phyloP scores from a whole-genome alignment of 1,140 invertebrate genomes.

The Rhopalosiphum padi region DNA sequence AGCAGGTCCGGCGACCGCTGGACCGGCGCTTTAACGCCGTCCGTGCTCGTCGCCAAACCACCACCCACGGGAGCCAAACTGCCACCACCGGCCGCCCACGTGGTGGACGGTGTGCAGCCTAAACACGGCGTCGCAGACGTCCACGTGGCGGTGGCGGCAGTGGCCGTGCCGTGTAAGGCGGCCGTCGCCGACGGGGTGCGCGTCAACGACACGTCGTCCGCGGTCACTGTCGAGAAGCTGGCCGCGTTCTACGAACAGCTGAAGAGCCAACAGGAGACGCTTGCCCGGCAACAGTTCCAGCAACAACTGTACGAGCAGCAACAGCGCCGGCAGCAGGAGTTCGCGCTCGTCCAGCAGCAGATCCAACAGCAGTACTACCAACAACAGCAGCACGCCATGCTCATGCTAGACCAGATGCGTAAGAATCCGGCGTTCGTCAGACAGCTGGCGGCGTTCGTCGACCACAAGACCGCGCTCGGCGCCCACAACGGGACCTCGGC shows the following conservation, averaged over 20 bases:
- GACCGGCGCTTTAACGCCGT: too few relatives aligned
- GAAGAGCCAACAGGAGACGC: background rate
- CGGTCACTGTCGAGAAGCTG: background rate
- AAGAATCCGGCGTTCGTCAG: background rate
- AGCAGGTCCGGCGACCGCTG: background rate
- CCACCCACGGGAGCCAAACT: background rate
- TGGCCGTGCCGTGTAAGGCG: background rate
- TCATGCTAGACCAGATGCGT: conserved; percentile 29
- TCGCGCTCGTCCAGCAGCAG: background rate
- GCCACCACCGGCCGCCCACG: background rate
- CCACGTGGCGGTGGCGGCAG: background rate
- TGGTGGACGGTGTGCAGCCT: background rate
- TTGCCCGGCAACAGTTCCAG: conserved; percentile 32
- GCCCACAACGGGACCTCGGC: background rate
- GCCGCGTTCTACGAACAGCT: conserved; percentile 21
- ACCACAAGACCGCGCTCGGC: background rate
- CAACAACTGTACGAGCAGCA: conserved; percentile 34
- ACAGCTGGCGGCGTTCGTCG: background rate
- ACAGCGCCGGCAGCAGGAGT: conserved; percentile 28
- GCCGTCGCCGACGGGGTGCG: background rate
- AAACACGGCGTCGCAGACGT: background rate
- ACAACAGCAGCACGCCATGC: conserved; percentile 29
- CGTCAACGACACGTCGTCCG: background rate
- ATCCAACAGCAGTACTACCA: conserved; percentile 49
- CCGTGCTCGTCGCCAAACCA: background rate